Conservation (phyloP, 2,113 vertebrate species). For the Semnornis frantzii region DNA sequence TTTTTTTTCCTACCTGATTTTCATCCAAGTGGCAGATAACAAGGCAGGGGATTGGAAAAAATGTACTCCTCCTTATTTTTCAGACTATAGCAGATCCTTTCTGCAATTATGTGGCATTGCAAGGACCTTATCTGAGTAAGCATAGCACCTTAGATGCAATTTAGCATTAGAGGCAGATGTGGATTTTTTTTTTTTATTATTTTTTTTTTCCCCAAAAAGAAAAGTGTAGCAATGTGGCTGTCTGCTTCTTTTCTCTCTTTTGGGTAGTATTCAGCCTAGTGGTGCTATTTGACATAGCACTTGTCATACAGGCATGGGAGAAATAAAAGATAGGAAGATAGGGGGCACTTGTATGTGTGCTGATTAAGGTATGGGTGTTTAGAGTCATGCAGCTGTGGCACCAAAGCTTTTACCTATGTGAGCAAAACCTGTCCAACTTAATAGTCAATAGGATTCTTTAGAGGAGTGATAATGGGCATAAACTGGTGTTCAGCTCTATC, state of each 20-base stretch:
- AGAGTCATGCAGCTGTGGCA: not conserved
- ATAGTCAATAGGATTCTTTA: not conserved
- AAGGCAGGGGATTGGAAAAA: constrained; percentile 46
- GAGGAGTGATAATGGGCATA: not conserved
- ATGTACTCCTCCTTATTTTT: constrained; percentile 22
- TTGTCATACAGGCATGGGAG: not conserved
- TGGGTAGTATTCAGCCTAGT: not conserved
- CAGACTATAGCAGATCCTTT: not conserved
- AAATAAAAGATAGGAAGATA: not conserved
- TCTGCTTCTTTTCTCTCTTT: not conserved
- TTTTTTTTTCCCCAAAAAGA: not conserved
- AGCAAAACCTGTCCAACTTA: not conserved
- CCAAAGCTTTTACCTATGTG: not conserved
- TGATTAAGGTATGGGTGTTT: not conserved
- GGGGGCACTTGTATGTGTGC: not conserved
- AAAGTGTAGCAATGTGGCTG: not conserved
- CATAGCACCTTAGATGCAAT: constrained; percentile 8
- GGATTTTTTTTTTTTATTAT: not conserved
- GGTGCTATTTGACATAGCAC: not conserved
- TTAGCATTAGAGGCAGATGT: not conserved
- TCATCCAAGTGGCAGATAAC: constrained; percentile 60
- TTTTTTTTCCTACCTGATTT: constrained; percentile 36
- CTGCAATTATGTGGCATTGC: constrained; percentile 30
- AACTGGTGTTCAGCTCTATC: not conserved
- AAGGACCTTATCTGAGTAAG: constrained; percentile 38